A percentile compares a stretch with the other conserved stretches of the same genome.
Evolutionary conservation across 2,888 invertebrate species (phyloP).

Genomic region (Eremobia ochroleuca): DNA sequence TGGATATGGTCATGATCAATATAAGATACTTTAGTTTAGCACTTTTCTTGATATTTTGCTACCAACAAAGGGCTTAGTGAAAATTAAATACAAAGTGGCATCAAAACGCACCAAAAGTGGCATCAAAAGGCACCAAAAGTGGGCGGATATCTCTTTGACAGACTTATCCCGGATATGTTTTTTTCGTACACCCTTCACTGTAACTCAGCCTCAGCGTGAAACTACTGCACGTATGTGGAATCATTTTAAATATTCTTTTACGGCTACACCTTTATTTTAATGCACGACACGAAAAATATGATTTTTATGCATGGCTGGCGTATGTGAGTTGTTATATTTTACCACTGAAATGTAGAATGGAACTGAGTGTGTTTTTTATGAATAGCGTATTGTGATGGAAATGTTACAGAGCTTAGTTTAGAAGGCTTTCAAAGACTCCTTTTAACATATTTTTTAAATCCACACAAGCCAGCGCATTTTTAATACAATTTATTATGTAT

Average conservation of each 20-base stretch:
- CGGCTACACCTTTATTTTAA: constrained; percentile 27
- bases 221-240: constrained; percentile 8
- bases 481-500: not conserved
- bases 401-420: constrained; percentile 9
- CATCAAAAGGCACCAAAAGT: not conserved
- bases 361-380: constrained; percentile 14
- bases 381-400: constrained; percentile 19
- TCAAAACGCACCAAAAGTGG: not conserved
- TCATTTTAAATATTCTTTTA: constrained; percentile 47
- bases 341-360: constrained; percentile 19
- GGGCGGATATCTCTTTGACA: not conserved
- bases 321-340: constrained; percentile 24
- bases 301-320: constrained; percentile 50
- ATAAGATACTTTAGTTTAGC: too few species aligned
- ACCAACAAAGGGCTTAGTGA: not conserved
- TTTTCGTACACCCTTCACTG: constrained; percentile 10
- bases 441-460: not conserved
- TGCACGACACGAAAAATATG: constrained; percentile 31
- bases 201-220: not conserved
- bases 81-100: not conserved
- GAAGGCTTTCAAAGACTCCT: constrained; percentile 20
- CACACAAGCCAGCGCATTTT: too few species aligned
- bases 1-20: not conserved
- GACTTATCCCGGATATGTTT: constrained; percentile 2
- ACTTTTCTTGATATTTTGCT: not conserved